Conservation (phyloP, 2,113 vertebrate species). For the Pyrgilauda ruficollis region DNA sequence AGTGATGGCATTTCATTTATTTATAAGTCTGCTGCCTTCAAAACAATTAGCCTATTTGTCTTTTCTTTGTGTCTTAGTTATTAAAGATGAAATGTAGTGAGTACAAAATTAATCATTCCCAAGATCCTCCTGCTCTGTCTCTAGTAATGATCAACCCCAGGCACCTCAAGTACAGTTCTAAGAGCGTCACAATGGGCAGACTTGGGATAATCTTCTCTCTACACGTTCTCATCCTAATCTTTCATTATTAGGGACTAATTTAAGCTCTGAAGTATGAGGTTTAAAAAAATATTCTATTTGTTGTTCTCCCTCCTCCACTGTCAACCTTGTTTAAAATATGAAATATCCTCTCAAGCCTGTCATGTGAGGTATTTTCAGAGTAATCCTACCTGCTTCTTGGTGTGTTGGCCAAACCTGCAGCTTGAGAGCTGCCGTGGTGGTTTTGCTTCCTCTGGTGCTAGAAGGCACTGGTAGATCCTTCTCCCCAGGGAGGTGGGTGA, state of each 20-base stretch:
- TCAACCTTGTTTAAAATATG: background rate
- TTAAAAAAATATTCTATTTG: background rate
- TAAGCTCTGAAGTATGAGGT: conserved; percentile 29
- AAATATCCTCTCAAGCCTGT: background rate
- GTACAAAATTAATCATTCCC: background rate
- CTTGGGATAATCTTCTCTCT: conserved; percentile 46
- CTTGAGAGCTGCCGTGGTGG: background rate
- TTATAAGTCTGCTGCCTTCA: background rate
- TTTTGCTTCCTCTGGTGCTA: background rate
- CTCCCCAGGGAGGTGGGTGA: background rate
- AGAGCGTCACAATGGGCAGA: conserved; percentile 19
- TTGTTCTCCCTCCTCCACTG: background rate
- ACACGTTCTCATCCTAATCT: background rate
- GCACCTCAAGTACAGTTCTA: background rate
- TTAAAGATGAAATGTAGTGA: background rate
- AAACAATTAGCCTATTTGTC: background rate
- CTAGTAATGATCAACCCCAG: background rate
- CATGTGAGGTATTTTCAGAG: background rate
- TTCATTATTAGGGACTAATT: conserved; percentile 54
- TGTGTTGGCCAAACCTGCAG: background rate
- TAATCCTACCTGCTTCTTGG: background rate
- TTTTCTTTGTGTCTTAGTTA: background rate
- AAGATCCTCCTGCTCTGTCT: background rate
- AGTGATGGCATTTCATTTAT: background rate
- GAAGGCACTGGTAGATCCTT: background rate